Percentiles rank a stretch among this genome's conserved stretches.
Conservation (phyloP, 2,113 vertebrate genomes). For the Synodontis membranacea region DNA sequence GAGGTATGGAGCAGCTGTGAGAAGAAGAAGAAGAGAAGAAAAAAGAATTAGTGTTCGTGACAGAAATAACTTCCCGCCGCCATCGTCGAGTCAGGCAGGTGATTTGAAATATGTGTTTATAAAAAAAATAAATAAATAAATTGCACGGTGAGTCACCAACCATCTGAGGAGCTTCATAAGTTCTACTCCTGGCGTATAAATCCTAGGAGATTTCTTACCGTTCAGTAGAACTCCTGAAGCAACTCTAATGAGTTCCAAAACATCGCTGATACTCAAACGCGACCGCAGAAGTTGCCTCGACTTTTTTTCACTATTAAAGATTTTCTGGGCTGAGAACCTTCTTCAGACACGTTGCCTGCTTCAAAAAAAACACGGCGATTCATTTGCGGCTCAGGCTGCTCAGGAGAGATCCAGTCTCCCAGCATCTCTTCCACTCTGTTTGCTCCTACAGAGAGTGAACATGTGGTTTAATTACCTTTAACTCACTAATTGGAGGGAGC, state of each 20-base stretch:
- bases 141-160: background rate
- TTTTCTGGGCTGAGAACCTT: background rate
- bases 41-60: background rate
- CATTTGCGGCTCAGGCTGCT: slow-evolving; percentile 32
- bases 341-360: slow-evolving; percentile 6
- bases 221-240: background rate
- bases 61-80: background rate
- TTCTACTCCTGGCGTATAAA: background rate
- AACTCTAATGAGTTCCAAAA: background rate
- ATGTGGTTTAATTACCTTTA: slow-evolving; percentile 47
- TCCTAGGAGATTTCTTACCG: background rate
- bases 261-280: background rate
- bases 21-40: background rate
- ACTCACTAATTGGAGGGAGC: slow-evolving; percentile 38
- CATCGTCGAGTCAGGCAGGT: background rate
- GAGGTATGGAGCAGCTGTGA: background rate
- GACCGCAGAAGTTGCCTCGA: background rate
- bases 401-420: slow-evolving; percentile 9
- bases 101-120: background rate
- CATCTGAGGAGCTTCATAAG: background rate
- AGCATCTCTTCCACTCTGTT: slow-evolving; percentile 16
- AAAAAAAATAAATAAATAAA: too few species aligned
- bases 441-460: slow-evolving; percentile 1
- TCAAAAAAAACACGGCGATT: slow-evolving; percentile 20
- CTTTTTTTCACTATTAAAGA: background rate